Conservation (phyloP, 1,140 invertebrate species). For the Cardiocondyla obscurior region DNA sequence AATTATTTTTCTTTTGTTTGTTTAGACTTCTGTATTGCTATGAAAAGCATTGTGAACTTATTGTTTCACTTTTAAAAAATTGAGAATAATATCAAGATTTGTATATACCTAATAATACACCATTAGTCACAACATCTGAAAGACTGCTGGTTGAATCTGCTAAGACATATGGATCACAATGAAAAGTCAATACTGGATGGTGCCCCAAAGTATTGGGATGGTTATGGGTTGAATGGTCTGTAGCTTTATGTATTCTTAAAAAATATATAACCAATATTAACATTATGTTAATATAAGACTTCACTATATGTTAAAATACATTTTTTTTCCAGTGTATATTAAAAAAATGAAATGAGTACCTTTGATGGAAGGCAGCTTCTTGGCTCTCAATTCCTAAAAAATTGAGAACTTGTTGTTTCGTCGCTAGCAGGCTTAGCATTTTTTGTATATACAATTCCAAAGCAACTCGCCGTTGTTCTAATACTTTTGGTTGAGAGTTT, state of each 20-base stretch:
- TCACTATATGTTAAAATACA: background rate
- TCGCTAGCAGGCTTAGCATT: slow-evolving; percentile 81
- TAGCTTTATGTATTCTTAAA: slow-evolving; percentile 65
- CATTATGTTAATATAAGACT: no score
- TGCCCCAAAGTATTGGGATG: slow-evolving; percentile 73
- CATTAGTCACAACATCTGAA: slow-evolving; percentile 84
- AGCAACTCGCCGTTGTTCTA: slow-evolving; percentile 85
- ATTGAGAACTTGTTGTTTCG: slow-evolving; percentile 82
- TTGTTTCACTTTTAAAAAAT: background rate
- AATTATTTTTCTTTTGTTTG: background rate
- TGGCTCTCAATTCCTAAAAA: slow-evolving; percentile 80
- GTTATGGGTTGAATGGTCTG: slow-evolving; percentile 57
- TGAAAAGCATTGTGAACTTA: background rate
- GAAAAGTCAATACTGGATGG: slow-evolving; percentile 82
- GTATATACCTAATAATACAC: slow-evolving; percentile 82
- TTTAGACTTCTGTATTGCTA: background rate
- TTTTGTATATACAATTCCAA: slow-evolving; percentile 86
- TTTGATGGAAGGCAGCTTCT: slow-evolving; percentile 67
- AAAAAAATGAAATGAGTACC: slow-evolving; percentile 66
- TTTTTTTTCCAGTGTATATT: background rate
- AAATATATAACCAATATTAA: no score
- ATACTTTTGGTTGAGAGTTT: slow-evolving; percentile 86
- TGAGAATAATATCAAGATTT: slow-evolving; percentile 71
- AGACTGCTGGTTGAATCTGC: slow-evolving; percentile 76
- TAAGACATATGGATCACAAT: slow-evolving; percentile 79